Percentiles rank a stretch among this genome's conserved stretches.
Evolutionary conservation across 1,140 invertebrate species (phyloP).

Genomic region (Subanguina moxae): DNA sequence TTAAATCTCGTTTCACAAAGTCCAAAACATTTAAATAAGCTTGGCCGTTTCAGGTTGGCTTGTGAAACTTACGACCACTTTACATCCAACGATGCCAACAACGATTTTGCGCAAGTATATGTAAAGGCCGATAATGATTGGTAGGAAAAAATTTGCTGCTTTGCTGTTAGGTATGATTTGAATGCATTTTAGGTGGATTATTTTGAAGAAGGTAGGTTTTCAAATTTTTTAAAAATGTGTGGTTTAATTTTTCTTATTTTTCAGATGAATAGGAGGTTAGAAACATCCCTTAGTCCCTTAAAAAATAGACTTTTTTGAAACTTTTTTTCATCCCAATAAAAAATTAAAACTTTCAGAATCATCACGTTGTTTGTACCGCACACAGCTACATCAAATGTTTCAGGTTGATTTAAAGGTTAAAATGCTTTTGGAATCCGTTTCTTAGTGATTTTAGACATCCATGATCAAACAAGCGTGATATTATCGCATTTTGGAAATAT

Average conservation of each 20-base stretch:
- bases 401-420: not conserved
- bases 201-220: slow-evolving; percentile 33
- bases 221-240: no score
- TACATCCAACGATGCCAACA: slow-evolving; percentile 2
- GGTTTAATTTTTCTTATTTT: not conserved
- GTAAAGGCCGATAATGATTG: slow-evolving; percentile 41
- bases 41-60: slow-evolving; percentile 18
- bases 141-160: not conserved
- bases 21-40: no score
- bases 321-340: no score
- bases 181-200: slow-evolving; percentile 19
- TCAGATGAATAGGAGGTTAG: slow-evolving; percentile 2
- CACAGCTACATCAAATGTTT: slow-evolving; percentile 17
- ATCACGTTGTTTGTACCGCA: slow-evolving; percentile 22
- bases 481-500: slow-evolving; percentile 5
- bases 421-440: no score
- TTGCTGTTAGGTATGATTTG: no score
- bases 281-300: no score
- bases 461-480: not conserved
- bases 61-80: slow-evolving; percentile 40
- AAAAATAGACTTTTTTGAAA: no score
- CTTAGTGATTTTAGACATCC: not conserved
- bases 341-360: no score
- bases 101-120: slow-evolving; percentile 23
- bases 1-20: no score